Evolutionary conservation across 2,113 vertebrate genomes (phyloP).

Genomic region (Phylloscopus whistleri): DNA sequence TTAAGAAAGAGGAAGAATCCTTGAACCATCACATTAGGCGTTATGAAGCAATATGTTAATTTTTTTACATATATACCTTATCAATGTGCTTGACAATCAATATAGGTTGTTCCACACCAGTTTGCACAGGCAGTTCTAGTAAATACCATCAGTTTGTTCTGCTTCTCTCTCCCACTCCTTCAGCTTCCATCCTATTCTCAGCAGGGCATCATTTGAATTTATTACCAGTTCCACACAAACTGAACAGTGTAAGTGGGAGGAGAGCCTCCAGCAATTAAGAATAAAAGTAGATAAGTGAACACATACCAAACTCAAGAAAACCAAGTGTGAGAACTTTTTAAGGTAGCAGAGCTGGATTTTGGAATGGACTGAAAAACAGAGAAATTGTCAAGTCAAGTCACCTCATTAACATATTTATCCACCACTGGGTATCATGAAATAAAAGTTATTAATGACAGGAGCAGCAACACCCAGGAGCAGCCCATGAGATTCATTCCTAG

Average conservation of each 20-base stretch:
- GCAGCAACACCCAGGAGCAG: not conserved
- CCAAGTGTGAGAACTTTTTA: not conserved
- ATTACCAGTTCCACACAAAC: not conserved
- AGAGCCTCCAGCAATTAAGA: not conserved
- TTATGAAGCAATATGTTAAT: accelerated
- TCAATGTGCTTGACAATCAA: not conserved
- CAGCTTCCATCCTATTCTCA: not conserved
- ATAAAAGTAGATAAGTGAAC: not conserved
- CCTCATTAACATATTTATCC: not conserved
- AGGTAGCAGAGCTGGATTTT: not conserved
- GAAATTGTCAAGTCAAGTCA: not conserved
- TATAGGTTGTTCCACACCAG: not conserved
- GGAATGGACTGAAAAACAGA: not conserved
- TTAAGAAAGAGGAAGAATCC: not conserved
- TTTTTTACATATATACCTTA: not conserved
- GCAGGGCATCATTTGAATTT: not conserved
- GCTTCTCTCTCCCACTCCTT: not conserved
- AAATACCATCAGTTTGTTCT: not conserved
- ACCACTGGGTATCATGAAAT: not conserved
- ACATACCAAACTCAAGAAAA: not conserved
- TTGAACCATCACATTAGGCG: not conserved
- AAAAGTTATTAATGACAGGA: not conserved
- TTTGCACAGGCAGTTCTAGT: not conserved
- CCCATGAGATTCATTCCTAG: not conserved
- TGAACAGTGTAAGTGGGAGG: not conserved